Evolutionary conservation across 1,140 invertebrate species (phyloP).

Genomic region (Branchinecta lindahli): DNA sequence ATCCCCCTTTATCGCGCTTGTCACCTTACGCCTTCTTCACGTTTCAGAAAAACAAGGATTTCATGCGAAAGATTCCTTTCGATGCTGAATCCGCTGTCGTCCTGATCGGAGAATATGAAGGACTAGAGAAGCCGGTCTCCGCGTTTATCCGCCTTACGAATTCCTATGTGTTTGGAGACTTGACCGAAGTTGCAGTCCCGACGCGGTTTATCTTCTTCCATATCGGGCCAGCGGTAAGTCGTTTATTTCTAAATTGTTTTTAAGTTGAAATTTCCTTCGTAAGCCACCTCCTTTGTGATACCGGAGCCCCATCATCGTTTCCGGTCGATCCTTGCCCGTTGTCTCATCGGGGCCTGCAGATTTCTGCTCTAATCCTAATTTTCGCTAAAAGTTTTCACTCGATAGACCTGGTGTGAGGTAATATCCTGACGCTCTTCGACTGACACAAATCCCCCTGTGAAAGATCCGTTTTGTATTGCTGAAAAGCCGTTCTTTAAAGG

Average conservation of each 20-base stretch:
- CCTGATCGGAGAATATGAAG: slow-evolving; percentile 92
- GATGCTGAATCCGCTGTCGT: slow-evolving; percentile 95
- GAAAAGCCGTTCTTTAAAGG: no score
- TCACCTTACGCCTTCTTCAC: slow-evolving; percentile 15
- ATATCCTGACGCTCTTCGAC: no score
- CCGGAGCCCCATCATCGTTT: no score
- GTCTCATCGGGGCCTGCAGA: no score
- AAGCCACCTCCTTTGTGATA: no score
- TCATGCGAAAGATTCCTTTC: slow-evolving; percentile 92
- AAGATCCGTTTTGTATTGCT: no score
- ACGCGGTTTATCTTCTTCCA: slow-evolving; percentile 90
- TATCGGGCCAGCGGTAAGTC: slow-evolving; percentile 64
- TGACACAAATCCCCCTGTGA: no score
- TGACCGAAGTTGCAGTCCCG: slow-evolving; percentile 93
- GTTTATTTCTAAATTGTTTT: background rate
- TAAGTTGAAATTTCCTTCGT: no score
- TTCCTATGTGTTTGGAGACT: slow-evolving; percentile 74
- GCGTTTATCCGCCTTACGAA: slow-evolving; percentile 83
- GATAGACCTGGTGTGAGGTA: no score
- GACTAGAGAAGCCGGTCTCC: slow-evolving; percentile 73
- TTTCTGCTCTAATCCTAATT: no score
- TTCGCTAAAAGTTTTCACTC: no score
- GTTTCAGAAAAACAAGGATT: slow-evolving; percentile 65
- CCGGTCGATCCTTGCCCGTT: no score
- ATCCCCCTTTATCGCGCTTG: background rate